Evolutionary conservation across 2,113 vertebrate genomes (phyloP), one percentile per base, ranked within the genome.

Genomic region (Rhynchopsitta pachyrhyncha): DNA sequence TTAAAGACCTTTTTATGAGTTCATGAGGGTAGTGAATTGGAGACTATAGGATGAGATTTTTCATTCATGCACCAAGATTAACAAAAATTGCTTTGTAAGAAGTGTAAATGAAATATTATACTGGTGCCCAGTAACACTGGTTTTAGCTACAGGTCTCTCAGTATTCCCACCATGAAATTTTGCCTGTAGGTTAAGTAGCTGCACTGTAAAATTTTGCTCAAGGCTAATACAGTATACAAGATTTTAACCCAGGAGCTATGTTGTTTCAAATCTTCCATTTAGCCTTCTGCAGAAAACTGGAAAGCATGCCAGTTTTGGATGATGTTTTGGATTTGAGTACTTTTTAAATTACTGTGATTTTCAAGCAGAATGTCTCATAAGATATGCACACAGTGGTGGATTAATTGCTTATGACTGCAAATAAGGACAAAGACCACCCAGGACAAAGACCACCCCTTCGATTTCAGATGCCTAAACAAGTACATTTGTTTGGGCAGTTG

Each of bases 1-100:
- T 89, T 95, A 91, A 97, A 95, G 82, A 79, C 50, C 76, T 79
- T 82, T 96, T 95, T 84, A 79, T 88, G 91, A 95, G 88, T 95
- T 96, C 90, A 96, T 50, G 82, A 92, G 87, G 76, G 70, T 88
- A 97, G 78, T 94, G 95, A 94, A 79, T 46, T 95, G 89, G 91
- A 94, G 93, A 90, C 52, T 66, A 28, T 83, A 64, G 73, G 77
- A 92, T 92, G 83, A 91, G 62, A 86, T 94, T 86, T 93, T 96
- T 94, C 93, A 89, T 93, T 91, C 74, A 89, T 91, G 90, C 70
- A 85, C 86, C 86, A 94, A 92, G 83, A 95, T 83, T 88, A 88
- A 53, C 46, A 95, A 94, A 94, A 94, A 80, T 50, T 85, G 23
- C 85, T 92, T 95, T 92, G 49, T 82, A 82, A 77, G 52, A 94